These are phyloP conservation scores for Orcinus orca DNA, from an alignment of 2,113 vertebrate species.

Conservation along the genomic window DNA sequence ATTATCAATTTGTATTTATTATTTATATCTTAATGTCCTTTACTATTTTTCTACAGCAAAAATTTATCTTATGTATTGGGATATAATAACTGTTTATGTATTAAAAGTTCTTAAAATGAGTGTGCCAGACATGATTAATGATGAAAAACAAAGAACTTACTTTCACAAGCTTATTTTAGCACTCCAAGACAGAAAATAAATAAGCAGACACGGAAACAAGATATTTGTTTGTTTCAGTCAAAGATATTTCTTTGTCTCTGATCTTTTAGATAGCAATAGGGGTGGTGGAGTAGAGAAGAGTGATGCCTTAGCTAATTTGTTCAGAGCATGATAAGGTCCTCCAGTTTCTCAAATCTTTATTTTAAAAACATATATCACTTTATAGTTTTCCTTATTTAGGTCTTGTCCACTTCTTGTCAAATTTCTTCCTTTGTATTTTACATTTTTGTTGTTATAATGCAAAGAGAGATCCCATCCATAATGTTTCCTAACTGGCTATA, in stretches of 20 bases:
- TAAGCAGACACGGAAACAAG: not conserved
- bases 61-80: not conserved
- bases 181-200: not conserved
- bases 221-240: not conserved
- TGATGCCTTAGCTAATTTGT: not conserved
- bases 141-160: not conserved
- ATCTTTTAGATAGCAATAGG: not conserved
- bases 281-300: not conserved
- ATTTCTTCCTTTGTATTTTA: not conserved
- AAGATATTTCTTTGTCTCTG: not conserved
- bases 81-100: not conserved
- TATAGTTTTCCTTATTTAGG: not conserved
- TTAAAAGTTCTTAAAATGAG: not conserved
- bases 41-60: not conserved
- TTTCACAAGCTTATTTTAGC: not conserved
- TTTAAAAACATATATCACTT: not conserved
- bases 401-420: not conserved
- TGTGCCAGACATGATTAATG: not conserved
- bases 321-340: not conserved
- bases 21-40: not conserved
- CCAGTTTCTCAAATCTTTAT: not conserved
- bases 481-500: not conserved
- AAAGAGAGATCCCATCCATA: not conserved
- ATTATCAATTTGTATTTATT: not conserved
- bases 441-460: not conserved